Conservation (phyloP, 2,888 invertebrate species). For the Dione vanillae region DNA sequence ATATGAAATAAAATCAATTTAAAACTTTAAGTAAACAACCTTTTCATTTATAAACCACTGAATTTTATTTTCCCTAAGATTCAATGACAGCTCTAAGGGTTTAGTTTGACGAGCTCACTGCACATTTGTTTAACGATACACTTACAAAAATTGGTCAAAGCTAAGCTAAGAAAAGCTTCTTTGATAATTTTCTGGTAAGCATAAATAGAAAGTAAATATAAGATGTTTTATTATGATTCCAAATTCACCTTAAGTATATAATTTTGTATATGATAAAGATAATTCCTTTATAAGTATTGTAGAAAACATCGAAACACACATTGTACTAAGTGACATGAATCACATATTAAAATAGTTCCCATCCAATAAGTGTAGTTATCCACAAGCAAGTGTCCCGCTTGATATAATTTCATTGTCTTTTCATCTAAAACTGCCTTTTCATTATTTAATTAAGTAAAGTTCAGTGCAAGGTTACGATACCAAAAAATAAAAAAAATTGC, state of each 20-base stretch:
- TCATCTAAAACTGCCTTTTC: too few relatives aligned
- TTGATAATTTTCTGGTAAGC: neutral
- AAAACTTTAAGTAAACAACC: neutral
- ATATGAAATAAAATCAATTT: neutral
- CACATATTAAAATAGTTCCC: too few relatives aligned
- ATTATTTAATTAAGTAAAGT: too few relatives aligned
- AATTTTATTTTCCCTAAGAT: neutral
- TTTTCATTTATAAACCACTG: neutral
- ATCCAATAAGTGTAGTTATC: too few relatives aligned
- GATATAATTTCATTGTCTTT: too few relatives aligned
- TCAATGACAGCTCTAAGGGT: conserved; percentile 53
- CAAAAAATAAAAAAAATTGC: too few relatives aligned
- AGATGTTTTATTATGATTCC: neutral
- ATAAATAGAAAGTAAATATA: neutral
- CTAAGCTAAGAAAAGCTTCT: neutral
- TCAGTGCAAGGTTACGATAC: too few relatives aligned
- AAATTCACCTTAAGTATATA: neutral
- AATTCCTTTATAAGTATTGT: too few relatives aligned
- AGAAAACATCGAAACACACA: too few relatives aligned
- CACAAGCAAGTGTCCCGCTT: too few relatives aligned
- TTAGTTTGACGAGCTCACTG: conserved; percentile 57
- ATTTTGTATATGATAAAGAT: neutral
- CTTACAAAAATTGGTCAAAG: conserved; percentile 23
- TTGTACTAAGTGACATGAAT: too few relatives aligned
- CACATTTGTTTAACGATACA: conserved; percentile 63